These are phyloP conservation scores for Percopsis omiscomaycus DNA, from an alignment of 2,797 vertebrate species.

Conservation along the genomic window DNA sequence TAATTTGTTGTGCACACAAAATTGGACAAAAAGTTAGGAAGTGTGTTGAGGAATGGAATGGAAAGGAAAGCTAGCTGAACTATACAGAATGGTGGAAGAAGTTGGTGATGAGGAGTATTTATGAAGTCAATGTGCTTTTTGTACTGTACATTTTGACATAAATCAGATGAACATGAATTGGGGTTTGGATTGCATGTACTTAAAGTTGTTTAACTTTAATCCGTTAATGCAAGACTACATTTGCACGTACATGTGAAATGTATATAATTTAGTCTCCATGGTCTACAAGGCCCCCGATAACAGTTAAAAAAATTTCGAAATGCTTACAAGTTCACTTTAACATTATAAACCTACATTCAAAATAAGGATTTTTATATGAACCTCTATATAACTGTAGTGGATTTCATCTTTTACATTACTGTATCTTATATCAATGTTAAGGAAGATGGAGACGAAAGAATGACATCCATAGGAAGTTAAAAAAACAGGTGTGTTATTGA, in stretches of 20 bases:
- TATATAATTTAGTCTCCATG: conserved; percentile 3
- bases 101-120: conserved; percentile 14
- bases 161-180: not conserved
- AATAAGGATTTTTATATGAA: conserved; percentile 6
- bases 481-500: conserved; percentile 45
- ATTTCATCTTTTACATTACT: conserved; percentile 1
- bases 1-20: not conserved
- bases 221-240: not conserved
- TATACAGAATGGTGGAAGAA: conserved; percentile 6
- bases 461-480: conserved; percentile 41
- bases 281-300: conserved; percentile 30
- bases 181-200: conserved; percentile 10
- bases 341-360: conserved; percentile 15
- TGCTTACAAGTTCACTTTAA: conserved; percentile 18
- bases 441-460: conserved; percentile 3
- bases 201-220: conserved; percentile 15
- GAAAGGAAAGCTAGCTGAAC: conserved; percentile 10
- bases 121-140: conserved; percentile 21
- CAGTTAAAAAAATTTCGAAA: conserved; percentile 17
- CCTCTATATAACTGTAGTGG: not conserved
- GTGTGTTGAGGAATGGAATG: conserved; percentile 14
- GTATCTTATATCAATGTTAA: not conserved
- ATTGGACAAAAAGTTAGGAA: not conserved
- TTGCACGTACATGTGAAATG: not conserved
- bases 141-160: conserved; percentile 19